Evolutionary conservation across 2,888 invertebrate species (phyloP), one percentile per base, ranked within the genome.

Genomic region (Malacosoma neustria): DNA sequence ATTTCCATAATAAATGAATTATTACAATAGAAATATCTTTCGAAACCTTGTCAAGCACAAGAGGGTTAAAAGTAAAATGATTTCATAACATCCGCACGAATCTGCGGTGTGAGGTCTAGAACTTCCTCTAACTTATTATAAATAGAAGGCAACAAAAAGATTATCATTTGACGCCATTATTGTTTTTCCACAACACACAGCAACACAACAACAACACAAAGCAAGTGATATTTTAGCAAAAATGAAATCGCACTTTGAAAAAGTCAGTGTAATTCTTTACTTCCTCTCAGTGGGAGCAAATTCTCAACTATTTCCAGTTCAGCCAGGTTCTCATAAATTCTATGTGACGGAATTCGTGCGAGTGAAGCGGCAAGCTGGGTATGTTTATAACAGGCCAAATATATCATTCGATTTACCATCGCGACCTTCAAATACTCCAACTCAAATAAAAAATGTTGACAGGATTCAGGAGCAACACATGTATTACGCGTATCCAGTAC

Each of bases 401-500:
- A 54, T 81, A 48, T 63, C 81, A 36, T 84, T 85, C 54, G 70
- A 75, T 53, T 58, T 85, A 46, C 84, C 82, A 31, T 51, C 69
- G 40, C 55, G 49, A 49, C 54, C 62, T 35, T 52, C 61, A 29
- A 51, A 57, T 48, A 59, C 54, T 41, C 54, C 72, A 39, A 69
- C 73, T 69, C 73, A 72, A 70, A 72, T 69, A 48, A 59, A 72
- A 41, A 71, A 55, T 72, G 69, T 70, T 66, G 72, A 71, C 65
- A 73, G 72, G 65, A 69, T 66, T 34, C 72, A 67, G 59, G 64
- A 61, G 54, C 75, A 76, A 55, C 73, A 72, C 60, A 81, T 79
- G 80, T 80, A 62, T 68, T 81, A 82, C 61, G 77, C 77, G 37
- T 81, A 81, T 50, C 77, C 81, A 35, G 76, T 51, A 15, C 75